A percentile compares a stretch with the other conserved stretches of the same genome.
phyloP scores from a whole-genome alignment of 2,113 vertebrate species.

The Dinomys branickii region DNA sequence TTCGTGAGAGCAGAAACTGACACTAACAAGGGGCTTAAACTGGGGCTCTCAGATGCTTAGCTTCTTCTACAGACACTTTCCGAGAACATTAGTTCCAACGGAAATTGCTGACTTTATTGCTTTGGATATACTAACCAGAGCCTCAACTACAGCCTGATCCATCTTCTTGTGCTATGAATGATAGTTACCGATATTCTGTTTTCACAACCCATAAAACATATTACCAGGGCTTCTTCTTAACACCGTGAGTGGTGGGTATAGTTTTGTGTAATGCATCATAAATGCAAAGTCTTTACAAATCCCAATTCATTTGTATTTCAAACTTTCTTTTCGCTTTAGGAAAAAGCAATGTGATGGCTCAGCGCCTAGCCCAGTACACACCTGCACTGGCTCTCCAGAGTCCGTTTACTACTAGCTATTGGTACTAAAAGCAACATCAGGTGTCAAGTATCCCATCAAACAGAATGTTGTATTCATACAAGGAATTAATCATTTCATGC shows the following conservation, averaged over 20 bases:
- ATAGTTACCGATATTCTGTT: neutral
- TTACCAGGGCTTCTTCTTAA: constrained; percentile 15
- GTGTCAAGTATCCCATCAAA: constrained; percentile 17
- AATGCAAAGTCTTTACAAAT: neutral
- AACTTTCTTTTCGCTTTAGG: neutral
- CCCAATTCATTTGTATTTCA: neutral
- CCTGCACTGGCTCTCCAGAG: neutral
- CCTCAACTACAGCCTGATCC: neutral
- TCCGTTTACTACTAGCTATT: neutral
- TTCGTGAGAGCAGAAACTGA: neutral
- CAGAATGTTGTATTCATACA: neutral
- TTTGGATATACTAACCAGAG: constrained; percentile 11
- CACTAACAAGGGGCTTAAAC: neutral
- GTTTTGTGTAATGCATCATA: neutral
- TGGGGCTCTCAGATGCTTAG: neutral
- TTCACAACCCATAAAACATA: neutral
- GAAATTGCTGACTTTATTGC: neutral
- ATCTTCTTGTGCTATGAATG: neutral
- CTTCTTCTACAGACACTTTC: neutral
- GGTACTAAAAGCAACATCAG: constrained; percentile 22
- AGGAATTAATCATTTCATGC: neutral
- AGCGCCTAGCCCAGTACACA: neutral
- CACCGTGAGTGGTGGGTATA: neutral
- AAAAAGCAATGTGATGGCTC: neutral
- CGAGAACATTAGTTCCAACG: neutral